Evolutionary conservation across 2,888 invertebrate genomes (phyloP).

Genomic region (Clepsis dumicolana): DNA sequence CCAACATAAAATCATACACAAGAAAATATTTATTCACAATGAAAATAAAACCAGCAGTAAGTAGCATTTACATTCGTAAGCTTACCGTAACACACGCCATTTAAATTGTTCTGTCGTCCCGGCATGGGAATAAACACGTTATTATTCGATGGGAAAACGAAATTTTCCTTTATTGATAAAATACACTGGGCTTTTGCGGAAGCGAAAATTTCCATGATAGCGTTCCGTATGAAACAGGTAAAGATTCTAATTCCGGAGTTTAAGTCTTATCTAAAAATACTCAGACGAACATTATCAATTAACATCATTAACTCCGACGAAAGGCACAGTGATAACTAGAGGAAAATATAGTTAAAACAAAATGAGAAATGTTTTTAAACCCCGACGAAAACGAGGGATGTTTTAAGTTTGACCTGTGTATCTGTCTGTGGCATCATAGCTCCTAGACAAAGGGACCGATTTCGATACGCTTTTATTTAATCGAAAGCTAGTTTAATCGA

Average conservation of each 20-base stretch:
- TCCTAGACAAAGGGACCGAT: no score
- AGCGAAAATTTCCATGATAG: background rate
- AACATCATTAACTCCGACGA: no score
- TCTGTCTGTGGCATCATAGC: no score
- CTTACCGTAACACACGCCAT: conserved; percentile 2
- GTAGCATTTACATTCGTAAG: conserved; percentile 1
- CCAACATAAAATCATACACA: background rate
- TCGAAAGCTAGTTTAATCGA: no score
- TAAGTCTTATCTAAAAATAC: no score
- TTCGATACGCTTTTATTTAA: no score
- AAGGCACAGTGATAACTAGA: no score
- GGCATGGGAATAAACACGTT: conserved; percentile 18
- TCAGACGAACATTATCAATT: no score
- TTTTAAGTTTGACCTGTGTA: no score
- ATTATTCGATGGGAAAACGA: conserved; percentile 14
- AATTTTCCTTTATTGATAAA: conserved; percentile 22
- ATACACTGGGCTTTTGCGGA: conserved; percentile 2
- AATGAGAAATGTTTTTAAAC: no score
- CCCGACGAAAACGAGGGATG: no score
- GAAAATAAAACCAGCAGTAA: conserved; percentile 4
- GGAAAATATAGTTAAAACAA: no score
- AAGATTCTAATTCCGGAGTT: background rate
- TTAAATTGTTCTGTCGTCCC: conserved; percentile 14
- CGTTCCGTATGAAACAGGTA: background rate
- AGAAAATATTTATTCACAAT: background rate